Base-by-base conservation (phyloP, 1,140 invertebrate species). In the Cataglyphis hispanica region DNA sequence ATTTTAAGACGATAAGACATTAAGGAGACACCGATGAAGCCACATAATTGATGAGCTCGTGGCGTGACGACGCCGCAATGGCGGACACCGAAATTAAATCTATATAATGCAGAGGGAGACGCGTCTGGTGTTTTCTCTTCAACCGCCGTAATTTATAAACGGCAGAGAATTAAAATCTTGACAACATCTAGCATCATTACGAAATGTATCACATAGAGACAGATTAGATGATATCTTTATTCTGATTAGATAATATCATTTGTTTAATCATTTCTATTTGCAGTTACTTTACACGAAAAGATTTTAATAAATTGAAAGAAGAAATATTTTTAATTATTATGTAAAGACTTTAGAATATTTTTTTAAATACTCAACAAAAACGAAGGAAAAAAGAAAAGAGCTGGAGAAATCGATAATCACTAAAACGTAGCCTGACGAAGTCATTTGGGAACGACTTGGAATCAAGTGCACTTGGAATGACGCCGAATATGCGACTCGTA, bases 11-110 rank as follows among this genome's bases (percentile, higher is more conserved):
- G 78, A 83, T 83, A 83, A 83, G 53, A 34, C 78, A 83, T 83
- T 83, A 83, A 83, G 56, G 67, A 83, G 78, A 83, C 78, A 83
- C 67, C 78, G 67, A 72, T 83, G 78, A 83, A 83, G 78, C 37
- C 67, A 69, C 77, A 27, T 83, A 61, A 83, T 74, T 83, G 53
- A 83, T 74, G 78, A 74, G 67, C 27, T 60, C 25, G 67, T 83
- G 53, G 67, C 67, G 67, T 83, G 67, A 60, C 78, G 67, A 83
- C 78, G 77, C 64, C 77, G 67, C 78, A 74, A 74, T 56, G 78
- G 67, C 78, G 78, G 67, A 58, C 25, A 16, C 67, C 67, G 11
- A 83, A 60, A 74, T 83, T 83, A 81, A 81, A 81, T 60, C 50
- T 31, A 43, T 43, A 22, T 60, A 72, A 60, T 13, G 40, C 8